A percentile compares a stretch with the other conserved stretches of the same genome.
These are phyloP conservation scores for Thomomys bottae DNA, from an alignment of 2,113 vertebrate genomes.

Conservation along the genomic window DNA sequence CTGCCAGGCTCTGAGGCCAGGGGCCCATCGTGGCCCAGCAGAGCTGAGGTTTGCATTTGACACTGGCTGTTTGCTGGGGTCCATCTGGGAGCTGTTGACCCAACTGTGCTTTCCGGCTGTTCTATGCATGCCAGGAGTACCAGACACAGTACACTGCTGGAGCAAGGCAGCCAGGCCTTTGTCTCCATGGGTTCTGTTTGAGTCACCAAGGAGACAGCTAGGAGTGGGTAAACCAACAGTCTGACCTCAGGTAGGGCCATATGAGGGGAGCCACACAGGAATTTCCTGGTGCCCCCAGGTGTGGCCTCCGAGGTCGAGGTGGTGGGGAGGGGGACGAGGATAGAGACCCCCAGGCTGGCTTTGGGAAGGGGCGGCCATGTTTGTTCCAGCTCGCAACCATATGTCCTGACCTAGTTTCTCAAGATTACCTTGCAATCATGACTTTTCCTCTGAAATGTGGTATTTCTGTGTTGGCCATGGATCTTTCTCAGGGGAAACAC, in stretches of 20 bases:
- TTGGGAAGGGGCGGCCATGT: accelerated
- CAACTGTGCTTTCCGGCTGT: neutral
- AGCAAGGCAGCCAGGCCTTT: neutral
- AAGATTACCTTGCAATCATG: neutral
- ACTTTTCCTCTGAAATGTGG: neutral
- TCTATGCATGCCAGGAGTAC: neutral
- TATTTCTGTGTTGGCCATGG: neutral
- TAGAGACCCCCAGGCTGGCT: no score
- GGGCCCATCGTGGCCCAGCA: neutral
- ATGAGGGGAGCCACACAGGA: neutral
- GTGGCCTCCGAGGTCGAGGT: neutral
- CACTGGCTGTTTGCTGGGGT: neutral
- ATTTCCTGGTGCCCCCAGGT: neutral
- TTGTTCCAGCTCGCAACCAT: accelerated
- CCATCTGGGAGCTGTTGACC: neutral
- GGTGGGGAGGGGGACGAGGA: no score
- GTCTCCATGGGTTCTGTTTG: neutral
- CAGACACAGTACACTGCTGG: neutral
- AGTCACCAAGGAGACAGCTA: neutral
- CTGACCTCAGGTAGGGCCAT: neutral
- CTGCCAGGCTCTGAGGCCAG: no score
- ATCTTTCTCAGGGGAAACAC: neutral
- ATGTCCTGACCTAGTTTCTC: neutral
- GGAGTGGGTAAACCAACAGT: no score
- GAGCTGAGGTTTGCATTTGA: neutral